phyloP scores from a whole-genome alignment of 2,888 invertebrate genomes.

The Cremastinae sp. region DNA sequence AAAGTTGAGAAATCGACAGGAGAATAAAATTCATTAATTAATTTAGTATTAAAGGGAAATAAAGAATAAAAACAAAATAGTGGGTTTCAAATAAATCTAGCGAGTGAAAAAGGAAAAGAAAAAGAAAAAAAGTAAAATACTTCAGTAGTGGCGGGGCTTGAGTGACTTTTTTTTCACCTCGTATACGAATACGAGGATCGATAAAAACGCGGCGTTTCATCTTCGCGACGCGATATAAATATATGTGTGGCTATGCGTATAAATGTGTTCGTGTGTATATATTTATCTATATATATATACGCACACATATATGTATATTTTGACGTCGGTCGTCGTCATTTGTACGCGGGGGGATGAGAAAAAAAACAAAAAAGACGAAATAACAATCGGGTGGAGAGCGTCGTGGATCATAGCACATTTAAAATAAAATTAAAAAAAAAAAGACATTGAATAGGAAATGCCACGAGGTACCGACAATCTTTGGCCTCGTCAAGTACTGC shows the following conservation, averaged over 20 bases:
- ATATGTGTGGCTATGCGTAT: background rate
- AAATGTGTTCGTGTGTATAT: too few relatives aligned
- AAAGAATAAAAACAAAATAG: slow-evolving; percentile 62
- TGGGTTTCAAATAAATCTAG: slow-evolving; percentile 49
- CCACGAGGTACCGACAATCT: slow-evolving; percentile 77
- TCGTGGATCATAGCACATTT: slow-evolving; percentile 38
- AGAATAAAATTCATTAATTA: slow-evolving; percentile 34
- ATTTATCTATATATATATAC: background rate
- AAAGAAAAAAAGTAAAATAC: too few relatives aligned
- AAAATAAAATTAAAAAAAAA: slow-evolving; percentile 34
- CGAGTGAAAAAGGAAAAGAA: slow-evolving; percentile 59
- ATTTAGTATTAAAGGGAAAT: slow-evolving; percentile 53
- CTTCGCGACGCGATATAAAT: slow-evolving; percentile 18
- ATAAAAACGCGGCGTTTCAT: slow-evolving; percentile 27
- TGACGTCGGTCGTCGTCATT: slow-evolving; percentile 16
- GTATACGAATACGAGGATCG: slow-evolving; percentile 36
- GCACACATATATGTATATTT: slow-evolving; percentile 23
- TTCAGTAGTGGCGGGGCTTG: slow-evolving; percentile 73
- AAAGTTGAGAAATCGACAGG: too few relatives aligned
- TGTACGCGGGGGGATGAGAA: slow-evolving; percentile 17
- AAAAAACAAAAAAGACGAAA: slow-evolving; percentile 12
- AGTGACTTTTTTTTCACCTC: slow-evolving; percentile 69
- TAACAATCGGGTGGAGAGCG: slow-evolving; percentile 7
- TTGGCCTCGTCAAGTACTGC: slow-evolving; percentile 79
- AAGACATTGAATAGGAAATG: slow-evolving; percentile 43